Evolutionary conservation across 2,888 invertebrate genomes (phyloP).

Genomic region (Axea sp.): DNA sequence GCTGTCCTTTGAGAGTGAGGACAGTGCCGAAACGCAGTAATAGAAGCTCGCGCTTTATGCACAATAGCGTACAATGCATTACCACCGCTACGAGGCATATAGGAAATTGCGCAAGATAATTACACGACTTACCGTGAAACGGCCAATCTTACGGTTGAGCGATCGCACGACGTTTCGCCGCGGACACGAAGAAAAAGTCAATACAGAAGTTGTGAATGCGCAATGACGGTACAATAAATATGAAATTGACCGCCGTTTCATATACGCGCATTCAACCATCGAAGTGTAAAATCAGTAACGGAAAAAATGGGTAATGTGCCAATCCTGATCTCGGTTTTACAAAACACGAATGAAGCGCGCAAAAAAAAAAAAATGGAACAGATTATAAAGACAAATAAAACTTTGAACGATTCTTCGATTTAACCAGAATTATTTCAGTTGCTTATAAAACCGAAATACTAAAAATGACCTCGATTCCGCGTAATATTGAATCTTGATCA

Average conservation of each 20-base stretch:
- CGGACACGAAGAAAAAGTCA: slow-evolving; percentile 65
- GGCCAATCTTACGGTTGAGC: slow-evolving; percentile 68
- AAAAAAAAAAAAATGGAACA: too few relatives aligned
- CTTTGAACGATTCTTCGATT: too few relatives aligned
- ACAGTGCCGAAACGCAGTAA: slow-evolving; percentile 46
- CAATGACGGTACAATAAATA: slow-evolving; percentile 51
- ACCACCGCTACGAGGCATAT: slow-evolving; percentile 38
- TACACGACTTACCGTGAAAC: slow-evolving; percentile 70
- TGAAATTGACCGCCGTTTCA: slow-evolving; percentile 23
- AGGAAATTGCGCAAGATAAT: slow-evolving; percentile 72
- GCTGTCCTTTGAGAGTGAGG: slow-evolving; percentile 7
- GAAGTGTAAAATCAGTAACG: slow-evolving; percentile 44
- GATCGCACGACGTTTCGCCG: slow-evolving; percentile 62
- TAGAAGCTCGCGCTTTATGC: slow-evolving; percentile 36
- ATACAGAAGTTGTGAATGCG: slow-evolving; percentile 41
- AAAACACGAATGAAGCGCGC: slow-evolving; percentile 16
- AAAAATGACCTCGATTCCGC: too few relatives aligned
- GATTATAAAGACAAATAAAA: too few relatives aligned
- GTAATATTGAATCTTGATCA: too few relatives aligned
- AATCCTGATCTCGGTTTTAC: slow-evolving; percentile 31
- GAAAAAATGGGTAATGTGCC: slow-evolving; percentile 27
- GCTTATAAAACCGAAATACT: too few relatives aligned
- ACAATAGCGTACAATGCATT: slow-evolving; percentile 30
- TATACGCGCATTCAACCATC: slow-evolving; percentile 30
- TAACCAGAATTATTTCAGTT: too few relatives aligned